Conservation (phyloP, 2,888 invertebrate genomes). For the Smittia sp. region DNA sequence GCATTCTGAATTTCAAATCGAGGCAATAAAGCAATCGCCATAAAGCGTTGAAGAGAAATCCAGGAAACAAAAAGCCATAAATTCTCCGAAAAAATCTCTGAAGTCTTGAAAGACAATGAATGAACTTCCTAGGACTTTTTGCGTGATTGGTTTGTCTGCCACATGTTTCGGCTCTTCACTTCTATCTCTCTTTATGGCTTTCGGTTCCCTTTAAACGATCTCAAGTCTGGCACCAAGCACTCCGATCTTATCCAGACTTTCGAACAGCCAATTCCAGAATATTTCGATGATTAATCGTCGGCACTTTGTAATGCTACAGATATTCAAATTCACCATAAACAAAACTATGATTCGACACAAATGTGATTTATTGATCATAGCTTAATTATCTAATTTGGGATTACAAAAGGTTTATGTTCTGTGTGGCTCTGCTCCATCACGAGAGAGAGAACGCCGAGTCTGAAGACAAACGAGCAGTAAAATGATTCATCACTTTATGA, state of each 20-base stretch:
- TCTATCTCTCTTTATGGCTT: background rate
- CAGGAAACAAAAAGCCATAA: conserved; percentile 19
- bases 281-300: conserved; percentile 20
- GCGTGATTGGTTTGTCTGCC: background rate
- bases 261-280: background rate
- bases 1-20: conserved; percentile 10
- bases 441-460: background rate
- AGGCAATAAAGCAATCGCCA: background rate
- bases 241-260: conserved; percentile 15
- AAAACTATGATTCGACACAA: conserved; percentile 40
- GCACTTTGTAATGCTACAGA: conserved; percentile 18
- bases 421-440: conserved; percentile 33
- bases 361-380: conserved; percentile 41
- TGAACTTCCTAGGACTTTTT: background rate
- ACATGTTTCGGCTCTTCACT: background rate
- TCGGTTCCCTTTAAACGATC: conserved; percentile 3
- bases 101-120: background rate
- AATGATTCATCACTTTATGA: conserved; percentile 41
- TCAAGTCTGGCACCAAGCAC: conserved; percentile 4
- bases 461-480: conserved; percentile 16
- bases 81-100: conserved; percentile 2
- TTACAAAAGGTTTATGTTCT: conserved; percentile 31
- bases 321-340: conserved; percentile 30
- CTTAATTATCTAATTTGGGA: conserved; percentile 41
- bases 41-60: background rate